Conservation (phyloP, 2,113 vertebrate genomes). For the Strix uralensis region DNA sequence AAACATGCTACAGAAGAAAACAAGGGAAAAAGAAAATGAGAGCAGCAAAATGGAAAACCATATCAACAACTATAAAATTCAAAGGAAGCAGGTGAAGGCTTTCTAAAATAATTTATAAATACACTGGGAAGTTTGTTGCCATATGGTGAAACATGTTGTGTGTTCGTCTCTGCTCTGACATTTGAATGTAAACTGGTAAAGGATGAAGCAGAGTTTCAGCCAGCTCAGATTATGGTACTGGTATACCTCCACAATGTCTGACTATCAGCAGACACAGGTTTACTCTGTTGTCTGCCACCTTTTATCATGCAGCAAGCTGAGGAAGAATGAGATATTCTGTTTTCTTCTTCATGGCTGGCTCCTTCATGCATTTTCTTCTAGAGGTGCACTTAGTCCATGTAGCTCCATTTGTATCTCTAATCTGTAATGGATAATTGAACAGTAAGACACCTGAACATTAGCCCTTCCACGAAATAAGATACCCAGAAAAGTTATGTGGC, state of each 20-base stretch:
- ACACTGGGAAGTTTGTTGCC: background rate
- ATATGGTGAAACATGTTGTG: background rate
- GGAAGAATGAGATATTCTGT: background rate
- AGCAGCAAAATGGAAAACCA: background rate
- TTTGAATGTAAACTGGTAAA: background rate
- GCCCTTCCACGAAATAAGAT: background rate
- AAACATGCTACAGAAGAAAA: background rate
- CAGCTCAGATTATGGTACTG: background rate
- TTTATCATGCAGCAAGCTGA: background rate
- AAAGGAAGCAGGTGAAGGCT: background rate
- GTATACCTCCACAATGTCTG: background rate
- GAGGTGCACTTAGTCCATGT: background rate
- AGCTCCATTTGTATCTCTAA: background rate
- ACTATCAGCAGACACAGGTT: background rate
- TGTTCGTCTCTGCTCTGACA: background rate
- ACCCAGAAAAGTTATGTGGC: background rate
- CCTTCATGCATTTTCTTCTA: background rate
- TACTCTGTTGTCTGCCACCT: background rate
- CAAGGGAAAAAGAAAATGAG: fast-evolving
- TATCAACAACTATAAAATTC: background rate
- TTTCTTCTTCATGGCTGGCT: background rate
- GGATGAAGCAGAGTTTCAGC: background rate
- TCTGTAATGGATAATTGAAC: background rate
- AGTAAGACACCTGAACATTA: background rate
- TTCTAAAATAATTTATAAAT: background rate